Evolutionary conservation across 1,140 invertebrate genomes (phyloP), one percentile per base, ranked within the genome.

Genomic region (Euura lappo): DNA sequence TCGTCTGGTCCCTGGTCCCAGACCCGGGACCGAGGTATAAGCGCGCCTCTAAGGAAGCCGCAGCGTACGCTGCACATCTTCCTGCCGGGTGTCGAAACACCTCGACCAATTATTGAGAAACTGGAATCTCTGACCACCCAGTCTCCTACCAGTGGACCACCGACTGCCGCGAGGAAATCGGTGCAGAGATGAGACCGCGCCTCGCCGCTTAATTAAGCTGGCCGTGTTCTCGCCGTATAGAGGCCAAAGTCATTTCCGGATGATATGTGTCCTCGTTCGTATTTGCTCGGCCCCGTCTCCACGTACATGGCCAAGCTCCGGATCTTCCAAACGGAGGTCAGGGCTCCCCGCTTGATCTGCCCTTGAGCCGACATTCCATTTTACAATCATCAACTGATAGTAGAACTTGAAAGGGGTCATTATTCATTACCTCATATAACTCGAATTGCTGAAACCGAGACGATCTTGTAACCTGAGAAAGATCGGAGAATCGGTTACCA

Each of bases 91-190:
- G 86, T 88, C 83, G 86, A 87, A 87, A 88, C 86, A 88, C 85
- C 85, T 87, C 85, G 85, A 87, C 85, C 86, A 88, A 87, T 88
- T 88, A 88, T 88, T 84, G 84, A 85, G 86, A 86, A 88, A 88
- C 86, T 87, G 86, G 86, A 87, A 87, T 88, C 79, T 79, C 77
- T 81, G 85, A 81, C 85, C 84, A 85, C 84, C 85, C 85, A 86
- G 66, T n/a, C 51, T 60, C 51, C 51, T 60, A n/a, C 2, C 28
- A 28, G 28, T 6, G 51, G 51, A 60, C 51, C 51, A 60, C 51
- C 51, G 51, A 8, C 10, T 60, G 8, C 51, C 51, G 51, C 10
- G 13, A 60, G 51, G 51, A 60, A 60, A 60, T 60, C 51, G 51
- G 51, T 60, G 51, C 51, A 60, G 51, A 60, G 51, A 60, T 60